These are phyloP conservation scores for Esperia sulphurella DNA, from an alignment of 2,888 invertebrate genomes.

Conservation along the genomic window DNA sequence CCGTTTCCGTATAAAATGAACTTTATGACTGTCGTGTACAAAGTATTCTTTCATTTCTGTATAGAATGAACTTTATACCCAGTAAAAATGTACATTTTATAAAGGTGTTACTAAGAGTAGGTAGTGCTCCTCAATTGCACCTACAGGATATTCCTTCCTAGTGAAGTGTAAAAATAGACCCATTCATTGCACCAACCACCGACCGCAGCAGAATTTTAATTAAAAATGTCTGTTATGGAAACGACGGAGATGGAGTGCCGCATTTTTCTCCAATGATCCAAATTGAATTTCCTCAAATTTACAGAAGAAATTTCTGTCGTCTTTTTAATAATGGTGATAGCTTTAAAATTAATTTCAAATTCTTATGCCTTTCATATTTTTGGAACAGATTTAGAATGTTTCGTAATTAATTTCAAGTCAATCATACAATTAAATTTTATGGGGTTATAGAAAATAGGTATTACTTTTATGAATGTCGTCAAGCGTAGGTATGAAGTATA, in stretches of 20 bases:
- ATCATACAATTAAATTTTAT: too few species aligned
- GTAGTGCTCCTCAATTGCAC: not conserved
- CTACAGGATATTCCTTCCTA: conserved; percentile 16
- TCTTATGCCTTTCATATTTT: too few species aligned
- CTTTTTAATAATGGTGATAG: not conserved
- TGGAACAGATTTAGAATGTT: too few species aligned
- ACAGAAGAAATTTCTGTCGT: not conserved
- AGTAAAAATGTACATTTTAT: not conserved
- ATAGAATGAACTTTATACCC: too few species aligned
- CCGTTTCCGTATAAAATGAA: too few species aligned
- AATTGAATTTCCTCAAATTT: conserved; percentile 1
- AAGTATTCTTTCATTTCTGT: too few species aligned
- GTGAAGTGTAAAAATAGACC: conserved; percentile 28
- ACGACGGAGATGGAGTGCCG: conserved; percentile 23
- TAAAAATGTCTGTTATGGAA: conserved; percentile 33
- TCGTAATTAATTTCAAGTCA: too few species aligned
- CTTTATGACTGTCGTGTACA: too few species aligned
- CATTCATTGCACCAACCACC: conserved; percentile 28
- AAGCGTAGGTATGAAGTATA: too few species aligned
- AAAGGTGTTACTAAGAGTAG: not conserved
- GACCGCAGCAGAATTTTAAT: conserved; percentile 38
- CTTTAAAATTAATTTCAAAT: too few species aligned
- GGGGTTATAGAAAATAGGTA: too few species aligned
- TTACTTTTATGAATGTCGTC: too few species aligned
- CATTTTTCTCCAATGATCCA: conserved; percentile 13